Evolutionary conservation across 37 sponge, comb jelly and placozoan species (phyloP), one percentile per base, ranked within the genome.

Genomic region (Spongilla lacustris): DNA sequence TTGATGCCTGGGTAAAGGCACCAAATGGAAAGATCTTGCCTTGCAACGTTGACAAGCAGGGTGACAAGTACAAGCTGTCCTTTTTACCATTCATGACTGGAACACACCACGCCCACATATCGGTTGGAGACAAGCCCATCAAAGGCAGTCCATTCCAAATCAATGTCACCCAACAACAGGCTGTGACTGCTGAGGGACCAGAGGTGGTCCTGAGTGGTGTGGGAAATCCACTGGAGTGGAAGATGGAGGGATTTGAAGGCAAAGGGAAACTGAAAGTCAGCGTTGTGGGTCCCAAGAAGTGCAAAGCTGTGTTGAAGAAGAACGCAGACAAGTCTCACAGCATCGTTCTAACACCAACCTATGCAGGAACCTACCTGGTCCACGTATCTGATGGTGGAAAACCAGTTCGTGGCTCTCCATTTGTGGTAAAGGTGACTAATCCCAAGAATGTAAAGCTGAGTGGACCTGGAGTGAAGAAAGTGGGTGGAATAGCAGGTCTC

Each of bases 131-230:
- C 21, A 77, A 86, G 67, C 67, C 80, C 17, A 36, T 86, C 11
- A 71, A 80, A 41, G 80, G 80, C 2, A 75, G 78, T 30, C 80
- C 87, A 0, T 86, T 80, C 71, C 32, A 30, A 28, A 80, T 86
- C 71, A 79, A 79, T 48, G 87, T 79, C 23, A 28, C 70, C 31
- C 78, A 10, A 14, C 58, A 58, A 17, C 58, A 58, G 19, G 21
- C 58, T 13, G 58, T 58, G 58, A 17, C 58, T 19, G 0, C 58
- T 17, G 19, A 58, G 21, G 58, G 58, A 58, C 58, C 58, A 58
- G 58, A 58, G 19, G 19, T 58, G 58, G 58, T 58, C 21, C 58
- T 58, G 19, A 17, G 4, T 8, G 58, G 58, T 17, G 58, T 58
- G 11, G 58, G 58, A 58, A 58, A 17, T 58, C 58, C 58, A 8